Evolutionary conservation across 2,113 vertebrate genomes (phyloP).

Genomic region (Dasyurus viverrinus): DNA sequence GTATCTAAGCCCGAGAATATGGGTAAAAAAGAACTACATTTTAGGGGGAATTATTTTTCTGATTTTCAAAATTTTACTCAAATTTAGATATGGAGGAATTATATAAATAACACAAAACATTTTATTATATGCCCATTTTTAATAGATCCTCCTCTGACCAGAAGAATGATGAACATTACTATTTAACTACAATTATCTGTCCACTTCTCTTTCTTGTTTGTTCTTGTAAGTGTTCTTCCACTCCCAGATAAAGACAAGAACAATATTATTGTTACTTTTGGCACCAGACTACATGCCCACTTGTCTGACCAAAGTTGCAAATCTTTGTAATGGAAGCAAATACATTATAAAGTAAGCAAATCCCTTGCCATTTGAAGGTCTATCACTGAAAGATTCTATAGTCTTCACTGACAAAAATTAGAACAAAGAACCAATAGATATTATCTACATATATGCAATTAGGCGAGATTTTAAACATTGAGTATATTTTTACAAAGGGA

Average conservation of each 20-base stretch:
- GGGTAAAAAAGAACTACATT: background rate
- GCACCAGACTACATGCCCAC: background rate
- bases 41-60: conserved; percentile 1
- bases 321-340: background rate
- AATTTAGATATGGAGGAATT: background rate
- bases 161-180: background rate
- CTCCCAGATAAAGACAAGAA: background rate
- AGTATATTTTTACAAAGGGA: background rate
- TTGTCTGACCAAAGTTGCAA: background rate
- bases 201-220: background rate
- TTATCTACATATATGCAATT: background rate
- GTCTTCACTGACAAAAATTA: background rate
- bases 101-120: background rate
- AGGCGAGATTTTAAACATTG: background rate
- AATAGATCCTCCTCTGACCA: background rate
- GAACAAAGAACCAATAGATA: background rate
- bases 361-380: background rate
- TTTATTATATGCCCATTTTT: background rate
- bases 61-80: conserved; percentile 11
- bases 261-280: background rate
- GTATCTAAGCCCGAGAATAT: background rate
- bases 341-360: background rate
- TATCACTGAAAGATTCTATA: no score
- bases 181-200: background rate
- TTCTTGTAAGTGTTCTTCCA: background rate